Percentiles rank a stretch among this genome's conserved stretches.
phyloP scores from a whole-genome alignment of 2,888 invertebrate genomes.

The Anoplius nigerrimus region DNA sequence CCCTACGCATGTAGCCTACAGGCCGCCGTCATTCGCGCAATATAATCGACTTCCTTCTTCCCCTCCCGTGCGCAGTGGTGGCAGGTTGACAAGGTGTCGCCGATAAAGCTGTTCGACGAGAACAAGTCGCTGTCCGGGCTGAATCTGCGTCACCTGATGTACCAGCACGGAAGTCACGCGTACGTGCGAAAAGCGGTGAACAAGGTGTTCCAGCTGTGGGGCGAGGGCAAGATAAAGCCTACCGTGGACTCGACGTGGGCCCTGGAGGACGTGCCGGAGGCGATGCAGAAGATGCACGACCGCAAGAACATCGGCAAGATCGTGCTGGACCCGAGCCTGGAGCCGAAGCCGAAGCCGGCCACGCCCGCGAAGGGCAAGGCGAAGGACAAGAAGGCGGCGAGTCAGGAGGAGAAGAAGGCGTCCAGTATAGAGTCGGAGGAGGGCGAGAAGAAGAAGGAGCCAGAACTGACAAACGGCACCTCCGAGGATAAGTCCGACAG shows the following conservation, averaged over 20 bases:
- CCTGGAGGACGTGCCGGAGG: slow-evolving; percentile 90
- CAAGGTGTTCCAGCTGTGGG: slow-evolving; percentile 85
- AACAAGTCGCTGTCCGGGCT: slow-evolving; percentile 90
- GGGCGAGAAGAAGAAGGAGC: slow-evolving; percentile 76
- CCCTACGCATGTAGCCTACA: too few relatives aligned
- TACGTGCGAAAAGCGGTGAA: slow-evolving; percentile 84
- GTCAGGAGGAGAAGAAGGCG: slow-evolving; percentile 81
- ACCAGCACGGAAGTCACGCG: slow-evolving; percentile 84
- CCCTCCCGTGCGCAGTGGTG: slow-evolving; percentile 84
- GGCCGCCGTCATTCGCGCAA: too few relatives aligned
- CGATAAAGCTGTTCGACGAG: slow-evolving; percentile 91
- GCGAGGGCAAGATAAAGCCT: slow-evolving; percentile 87
- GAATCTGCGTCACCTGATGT: slow-evolving; percentile 89
- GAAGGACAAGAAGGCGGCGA: slow-evolving; percentile 84
- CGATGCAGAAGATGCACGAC: slow-evolving; percentile 95
- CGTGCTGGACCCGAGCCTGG: slow-evolving; percentile 86
- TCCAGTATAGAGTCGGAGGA: slow-evolving; percentile 75
- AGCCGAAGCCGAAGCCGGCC: slow-evolving; percentile 87
- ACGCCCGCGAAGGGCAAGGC: slow-evolving; percentile 86
- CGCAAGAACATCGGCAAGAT: slow-evolving; percentile 94
- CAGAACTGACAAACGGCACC: slow-evolving; percentile 76
- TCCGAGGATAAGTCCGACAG: slow-evolving; percentile 76
- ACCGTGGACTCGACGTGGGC: slow-evolving; percentile 91
- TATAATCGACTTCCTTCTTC: too few relatives aligned
- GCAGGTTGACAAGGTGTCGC: slow-evolving; percentile 94